Evolutionary conservation across 2,113 vertebrate species (phyloP).

Genomic region (Buteo buteo): DNA sequence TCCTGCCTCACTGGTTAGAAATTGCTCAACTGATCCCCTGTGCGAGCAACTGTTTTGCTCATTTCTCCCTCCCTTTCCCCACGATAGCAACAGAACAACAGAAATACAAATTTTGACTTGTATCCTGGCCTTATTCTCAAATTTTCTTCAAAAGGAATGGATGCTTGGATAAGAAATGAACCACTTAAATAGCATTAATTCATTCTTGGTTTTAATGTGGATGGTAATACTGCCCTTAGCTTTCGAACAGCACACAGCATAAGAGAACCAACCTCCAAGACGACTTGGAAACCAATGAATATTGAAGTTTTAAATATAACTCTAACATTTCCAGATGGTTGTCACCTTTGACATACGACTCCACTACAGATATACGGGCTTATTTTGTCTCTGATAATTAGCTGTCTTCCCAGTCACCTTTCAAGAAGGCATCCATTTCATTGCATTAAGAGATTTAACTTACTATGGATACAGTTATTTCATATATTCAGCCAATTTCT

Average conservation of each 20-base stretch:
- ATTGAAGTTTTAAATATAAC: background rate
- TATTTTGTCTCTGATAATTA: background rate
- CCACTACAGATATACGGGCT: background rate
- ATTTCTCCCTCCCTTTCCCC: background rate
- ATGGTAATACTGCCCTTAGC: background rate
- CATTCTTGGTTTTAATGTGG: background rate
- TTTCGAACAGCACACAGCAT: too few relatives aligned
- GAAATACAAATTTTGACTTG: background rate
- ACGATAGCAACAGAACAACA: background rate
- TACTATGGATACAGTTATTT: background rate
- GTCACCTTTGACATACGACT: background rate
- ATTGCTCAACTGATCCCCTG: background rate
- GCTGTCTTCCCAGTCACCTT: background rate
- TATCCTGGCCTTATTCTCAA: background rate
- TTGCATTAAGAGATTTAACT: background rate
- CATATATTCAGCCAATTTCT: background rate
- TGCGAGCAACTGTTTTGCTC: background rate
- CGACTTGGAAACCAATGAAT: background rate
- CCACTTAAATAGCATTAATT: background rate
- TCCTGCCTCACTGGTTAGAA: background rate
- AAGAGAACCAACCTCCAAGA: background rate
- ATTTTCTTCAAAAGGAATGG: background rate
- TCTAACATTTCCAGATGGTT: background rate
- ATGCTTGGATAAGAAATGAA: background rate
- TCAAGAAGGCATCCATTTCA: background rate